These are phyloP conservation scores for Drosophila ogumai DNA, from an alignment of 1,140 invertebrate species.

Conservation along the genomic window DNA sequence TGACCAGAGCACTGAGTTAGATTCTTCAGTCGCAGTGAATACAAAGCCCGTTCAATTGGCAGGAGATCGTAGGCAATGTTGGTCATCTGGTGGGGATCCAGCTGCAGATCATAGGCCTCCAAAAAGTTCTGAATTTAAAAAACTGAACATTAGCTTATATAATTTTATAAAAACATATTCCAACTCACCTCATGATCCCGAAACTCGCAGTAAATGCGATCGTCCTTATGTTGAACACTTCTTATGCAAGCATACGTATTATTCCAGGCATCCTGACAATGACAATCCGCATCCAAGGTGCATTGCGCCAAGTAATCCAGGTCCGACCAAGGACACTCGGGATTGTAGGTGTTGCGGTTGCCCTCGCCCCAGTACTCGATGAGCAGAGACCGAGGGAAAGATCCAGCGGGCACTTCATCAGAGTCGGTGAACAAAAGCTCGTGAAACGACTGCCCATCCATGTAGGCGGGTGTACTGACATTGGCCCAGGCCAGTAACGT, in stretches of 20 bases:
- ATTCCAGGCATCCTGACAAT: conserved; percentile 93
- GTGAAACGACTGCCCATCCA: conserved; percentile 88
- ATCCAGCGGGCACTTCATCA: background rate
- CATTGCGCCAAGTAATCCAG: conserved; percentile 88
- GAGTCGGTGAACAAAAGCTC: conserved; percentile 48
- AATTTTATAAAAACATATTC: background rate
- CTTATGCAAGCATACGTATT: conserved; percentile 93
- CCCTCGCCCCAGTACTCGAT: conserved; percentile 93
- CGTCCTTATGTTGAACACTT: conserved; percentile 85
- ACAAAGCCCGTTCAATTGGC: conserved; percentile 76
- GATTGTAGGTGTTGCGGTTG: conserved; percentile 85
- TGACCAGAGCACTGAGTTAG: conserved; percentile 68
- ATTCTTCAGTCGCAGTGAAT: conserved; percentile 65
- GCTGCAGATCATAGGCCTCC: conserved; percentile 89
- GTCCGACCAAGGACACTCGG: conserved; percentile 86
- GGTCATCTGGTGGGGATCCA: conserved; percentile 89
- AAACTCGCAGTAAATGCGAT: conserved; percentile 92
- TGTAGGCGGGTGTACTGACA: conserved; percentile 27
- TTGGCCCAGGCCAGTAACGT: conserved; percentile 91
- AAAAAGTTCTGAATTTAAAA: conserved; percentile 87
- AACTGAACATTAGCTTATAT: background rate
- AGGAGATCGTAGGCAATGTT: conserved; percentile 87
- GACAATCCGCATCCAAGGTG: conserved; percentile 88
- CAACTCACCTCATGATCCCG: conserved; percentile 88
- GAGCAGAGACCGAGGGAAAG: conserved; percentile 86